A percentile compares a stretch with the other conserved stretches of the same genome.
phyloP scores from a whole-genome alignment of 2,797 vertebrate genomes.

The Columba guinea region DNA sequence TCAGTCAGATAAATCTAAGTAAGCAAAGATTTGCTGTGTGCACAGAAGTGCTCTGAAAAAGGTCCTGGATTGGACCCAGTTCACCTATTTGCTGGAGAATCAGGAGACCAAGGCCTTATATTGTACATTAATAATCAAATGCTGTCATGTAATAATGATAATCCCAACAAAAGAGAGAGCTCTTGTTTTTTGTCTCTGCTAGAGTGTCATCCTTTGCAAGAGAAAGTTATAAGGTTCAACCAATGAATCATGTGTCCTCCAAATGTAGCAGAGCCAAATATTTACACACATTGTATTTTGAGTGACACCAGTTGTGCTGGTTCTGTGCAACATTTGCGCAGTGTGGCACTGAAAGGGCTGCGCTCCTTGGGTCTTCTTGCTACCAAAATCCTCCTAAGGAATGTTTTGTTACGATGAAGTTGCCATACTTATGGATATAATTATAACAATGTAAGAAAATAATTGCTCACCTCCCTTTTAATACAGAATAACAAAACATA shows the following conservation, averaged over 20 bases:
- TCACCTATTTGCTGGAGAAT: neutral
- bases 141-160: neutral
- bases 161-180: neutral
- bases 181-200: neutral
- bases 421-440: neutral
- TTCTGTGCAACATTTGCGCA: neutral
- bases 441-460: neutral
- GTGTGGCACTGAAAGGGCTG: neutral
- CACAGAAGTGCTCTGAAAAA: neutral
- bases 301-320: neutral
- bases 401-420: neutral
- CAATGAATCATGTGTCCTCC: neutral
- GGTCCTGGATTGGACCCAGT: neutral
- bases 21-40: neutral
- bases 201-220: neutral
- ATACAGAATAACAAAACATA: neutral
- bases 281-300: neutral
- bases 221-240: neutral
- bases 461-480: neutral
- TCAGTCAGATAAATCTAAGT: neutral
- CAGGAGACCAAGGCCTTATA: neutral
- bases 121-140: neutral
- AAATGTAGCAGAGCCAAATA: neutral
- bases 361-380: neutral
- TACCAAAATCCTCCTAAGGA: neutral